Percentiles rank a stretch among this genome's conserved stretches.
Conservation (phyloP, 2,113 vertebrate genomes). For the Myxocyprinus asiaticus region DNA sequence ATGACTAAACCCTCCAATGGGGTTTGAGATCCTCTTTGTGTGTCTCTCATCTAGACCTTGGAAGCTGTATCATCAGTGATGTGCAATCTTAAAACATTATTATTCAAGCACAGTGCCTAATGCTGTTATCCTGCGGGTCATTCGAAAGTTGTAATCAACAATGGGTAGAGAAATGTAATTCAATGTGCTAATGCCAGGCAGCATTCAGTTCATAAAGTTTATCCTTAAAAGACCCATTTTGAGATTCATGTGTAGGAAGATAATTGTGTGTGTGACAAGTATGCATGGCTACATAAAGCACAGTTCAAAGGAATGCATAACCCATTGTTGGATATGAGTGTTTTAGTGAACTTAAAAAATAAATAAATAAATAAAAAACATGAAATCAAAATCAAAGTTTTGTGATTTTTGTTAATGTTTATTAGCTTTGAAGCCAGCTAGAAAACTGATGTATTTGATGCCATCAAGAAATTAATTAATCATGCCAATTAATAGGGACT, state of each 20-base stretch:
- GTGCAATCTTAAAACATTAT: conserved; percentile 69
- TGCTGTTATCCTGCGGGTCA: conserved; percentile 72
- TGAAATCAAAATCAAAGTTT: too few species aligned
- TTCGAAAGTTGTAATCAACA: conserved; percentile 73
- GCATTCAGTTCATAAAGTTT: conserved; percentile 70
- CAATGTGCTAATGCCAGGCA: conserved; percentile 71
- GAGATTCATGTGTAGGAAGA: conserved; percentile 47
- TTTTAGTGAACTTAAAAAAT: too few species aligned
- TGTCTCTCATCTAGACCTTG: conserved; percentile 63
- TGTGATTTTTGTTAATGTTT: too few species aligned
- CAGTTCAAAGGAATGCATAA: too few species aligned
- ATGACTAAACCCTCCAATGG: conserved; percentile 41
- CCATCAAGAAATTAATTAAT: too few species aligned
- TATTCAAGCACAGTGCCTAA: conserved; percentile 74
- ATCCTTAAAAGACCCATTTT: conserved; percentile 69
- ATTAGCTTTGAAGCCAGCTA: too few species aligned
- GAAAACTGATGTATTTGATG: too few species aligned
- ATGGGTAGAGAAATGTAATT: conserved; percentile 75
- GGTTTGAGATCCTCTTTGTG: conserved; percentile 61
- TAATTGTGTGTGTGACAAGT: background rate
- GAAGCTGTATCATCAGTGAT: conserved; percentile 65
- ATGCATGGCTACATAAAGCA: background rate
- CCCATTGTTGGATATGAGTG: too few species aligned
- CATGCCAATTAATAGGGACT: too few species aligned
- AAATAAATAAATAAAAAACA: too few species aligned